Base-by-base conservation (phyloP, 1,140 invertebrate genomes). In the Sarcophaga peregrina region DNA sequence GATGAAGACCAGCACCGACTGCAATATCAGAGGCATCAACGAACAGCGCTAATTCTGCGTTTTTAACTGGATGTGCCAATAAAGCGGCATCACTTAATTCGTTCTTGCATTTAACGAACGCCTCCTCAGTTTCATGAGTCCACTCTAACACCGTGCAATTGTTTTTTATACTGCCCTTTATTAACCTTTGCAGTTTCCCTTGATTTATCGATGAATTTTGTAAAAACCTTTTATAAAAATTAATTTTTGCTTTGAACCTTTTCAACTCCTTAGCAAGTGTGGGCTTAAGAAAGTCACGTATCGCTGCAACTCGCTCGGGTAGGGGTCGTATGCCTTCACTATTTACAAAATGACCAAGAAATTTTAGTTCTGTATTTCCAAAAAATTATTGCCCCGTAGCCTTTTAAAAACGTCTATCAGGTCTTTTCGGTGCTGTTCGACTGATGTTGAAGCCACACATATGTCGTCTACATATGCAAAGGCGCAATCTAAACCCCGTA, bases 381-480 rank as follows among this genome's bases (percentile, higher is more conserved):
- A 87, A 86, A 74, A 54, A 11, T 54, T 54, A 15, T 54, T 54
- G 3, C 10, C 52, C 93, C 93, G 54, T 0, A 91, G 82, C 0
- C 85, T 68, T 25, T 84, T 48, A 17, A 91, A 87, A 5, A 85
- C 8, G 46, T 80, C 15, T 13, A 84, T 73, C 9, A 89, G 81
- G 80, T 90, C 86, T n/a, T n/a, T n/a, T n/a, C n/a, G 10, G 83
- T 91, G 90, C 81, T 90, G 85, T 68, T 87, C 84, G 17, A 82
- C 78, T 45, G 82, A 80, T 78, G 80, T 83, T 0, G 87, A 91
- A 68, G 82, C 91, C 6, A 93, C 85, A 5, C 93, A 86, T 45
- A 94, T 90, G 84, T 93, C 93, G 46, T n/a, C n/a, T n/a, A 84
- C 80, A 58, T 83, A 87, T 8, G 73, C 75, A 82, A 88, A 91